phyloP scores from a whole-genome alignment of 2,113 vertebrate species.

The Burhinus bistriatus region DNA sequence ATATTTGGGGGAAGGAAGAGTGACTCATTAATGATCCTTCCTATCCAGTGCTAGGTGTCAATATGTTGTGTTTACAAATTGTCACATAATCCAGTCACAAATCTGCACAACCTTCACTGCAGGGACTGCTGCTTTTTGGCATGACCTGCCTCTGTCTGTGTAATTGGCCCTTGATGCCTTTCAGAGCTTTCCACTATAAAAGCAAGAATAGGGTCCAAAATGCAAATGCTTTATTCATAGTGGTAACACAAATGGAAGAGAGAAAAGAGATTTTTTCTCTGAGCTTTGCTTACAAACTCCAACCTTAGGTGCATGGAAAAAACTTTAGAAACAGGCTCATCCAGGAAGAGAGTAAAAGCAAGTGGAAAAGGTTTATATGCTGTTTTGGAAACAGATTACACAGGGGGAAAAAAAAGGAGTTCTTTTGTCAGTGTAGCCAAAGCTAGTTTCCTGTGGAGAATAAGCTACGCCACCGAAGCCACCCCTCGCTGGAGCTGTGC shows the following conservation, averaged over 20 bases:
- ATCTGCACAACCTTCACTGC: neutral
- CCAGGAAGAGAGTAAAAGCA: neutral
- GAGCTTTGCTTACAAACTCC: neutral
- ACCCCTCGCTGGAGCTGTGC: neutral
- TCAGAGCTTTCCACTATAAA: neutral
- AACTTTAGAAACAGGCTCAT: neutral
- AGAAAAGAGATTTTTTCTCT: neutral
- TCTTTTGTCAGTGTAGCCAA: neutral
- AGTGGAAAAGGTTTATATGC: neutral
- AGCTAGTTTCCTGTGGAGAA: neutral
- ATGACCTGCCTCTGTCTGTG: accelerated
- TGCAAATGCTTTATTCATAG: neutral
- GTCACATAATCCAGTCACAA: neutral
- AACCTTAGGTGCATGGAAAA: neutral
- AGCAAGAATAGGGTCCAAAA: neutral
- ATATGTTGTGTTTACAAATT: neutral
- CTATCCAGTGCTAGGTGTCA: neutral
- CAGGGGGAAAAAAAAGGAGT: neutral
- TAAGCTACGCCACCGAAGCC: accelerated
- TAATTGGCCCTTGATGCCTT: neutral
- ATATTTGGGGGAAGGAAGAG: neutral
- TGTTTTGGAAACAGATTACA: neutral
- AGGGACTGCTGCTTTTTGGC: neutral
- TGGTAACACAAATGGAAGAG: neutral
- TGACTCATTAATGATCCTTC: neutral